Conservation (phyloP, 2,797 vertebrate genomes). For the Sebastes kiyomatsui region DNA sequence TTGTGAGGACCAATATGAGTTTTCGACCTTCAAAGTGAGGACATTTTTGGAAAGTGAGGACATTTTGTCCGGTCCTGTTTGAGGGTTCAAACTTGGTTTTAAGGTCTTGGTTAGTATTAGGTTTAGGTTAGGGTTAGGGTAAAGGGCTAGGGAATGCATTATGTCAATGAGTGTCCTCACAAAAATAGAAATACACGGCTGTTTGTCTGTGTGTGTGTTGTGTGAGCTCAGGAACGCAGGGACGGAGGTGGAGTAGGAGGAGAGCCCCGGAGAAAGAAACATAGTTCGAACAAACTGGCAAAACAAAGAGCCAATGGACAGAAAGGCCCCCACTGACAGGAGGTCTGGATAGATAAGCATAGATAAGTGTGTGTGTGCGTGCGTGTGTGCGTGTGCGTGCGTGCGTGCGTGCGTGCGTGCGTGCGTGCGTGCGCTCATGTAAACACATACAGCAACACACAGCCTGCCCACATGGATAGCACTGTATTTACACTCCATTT, state of each 20-base stretch:
- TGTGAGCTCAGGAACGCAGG: slow-evolving; percentile 70
- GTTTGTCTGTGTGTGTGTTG: slow-evolving; percentile 20
- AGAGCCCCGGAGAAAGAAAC: slow-evolving; percentile 63
- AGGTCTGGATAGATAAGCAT: slow-evolving; percentile 41
- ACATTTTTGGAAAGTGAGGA: too few species aligned
- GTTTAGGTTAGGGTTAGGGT: too few species aligned
- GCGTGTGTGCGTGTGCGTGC: slow-evolving; percentile 8
- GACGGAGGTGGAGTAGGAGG: slow-evolving; percentile 82
- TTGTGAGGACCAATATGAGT: too few species aligned
- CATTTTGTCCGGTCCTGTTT: too few species aligned
- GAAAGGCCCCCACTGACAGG: slow-evolving; percentile 34
- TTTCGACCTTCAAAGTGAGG: too few species aligned
- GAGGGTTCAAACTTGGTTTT: too few species aligned
- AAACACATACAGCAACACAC: slow-evolving; percentile 23
- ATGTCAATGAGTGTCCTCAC: too few species aligned
- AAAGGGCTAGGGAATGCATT: too few species aligned
- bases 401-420: slow-evolving; percentile 3
- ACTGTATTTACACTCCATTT: slow-evolving; percentile 30
- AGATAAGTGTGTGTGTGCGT: slow-evolving; percentile 1
- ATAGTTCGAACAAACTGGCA: slow-evolving; percentile 45
- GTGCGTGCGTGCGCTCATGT: slow-evolving; percentile 18
- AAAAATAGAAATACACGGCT: background rate
- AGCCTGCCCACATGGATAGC: slow-evolving; percentile 28
- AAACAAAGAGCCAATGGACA: slow-evolving; percentile 75
- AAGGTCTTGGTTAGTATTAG: too few species aligned